Evolutionary conservation across 1,140 invertebrate genomes (phyloP).

Genomic region (Drosophila repletoides): DNA sequence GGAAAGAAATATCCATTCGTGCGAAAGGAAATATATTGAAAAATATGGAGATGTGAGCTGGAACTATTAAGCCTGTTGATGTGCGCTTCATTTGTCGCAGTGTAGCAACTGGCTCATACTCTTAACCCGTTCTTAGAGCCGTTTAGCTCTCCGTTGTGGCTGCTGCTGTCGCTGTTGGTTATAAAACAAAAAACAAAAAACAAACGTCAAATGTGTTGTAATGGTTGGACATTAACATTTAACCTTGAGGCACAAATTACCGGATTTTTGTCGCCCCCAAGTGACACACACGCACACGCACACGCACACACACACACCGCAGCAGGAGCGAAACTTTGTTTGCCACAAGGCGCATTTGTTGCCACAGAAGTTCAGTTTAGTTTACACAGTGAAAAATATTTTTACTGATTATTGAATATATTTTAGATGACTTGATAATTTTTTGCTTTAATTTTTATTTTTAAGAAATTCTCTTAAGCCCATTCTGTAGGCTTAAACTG

Average conservation of each 20-base stretch:
- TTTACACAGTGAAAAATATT: not conserved
- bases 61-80: too few relatives aligned
- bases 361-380: conserved; percentile 29
- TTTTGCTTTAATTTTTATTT: too few relatives aligned
- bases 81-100: too few relatives aligned
- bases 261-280: conserved; percentile 72
- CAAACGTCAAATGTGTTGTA: conserved; percentile 71
- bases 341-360: conserved; percentile 40
- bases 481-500: too few relatives aligned
- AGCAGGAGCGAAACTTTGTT: conserved; percentile 26
- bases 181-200: too few relatives aligned
- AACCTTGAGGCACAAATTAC: conserved; percentile 77
- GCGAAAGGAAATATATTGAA: too few relatives aligned
- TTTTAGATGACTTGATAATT: too few relatives aligned
- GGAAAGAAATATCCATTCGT: too few relatives aligned
- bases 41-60: too few relatives aligned
- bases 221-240: conserved; percentile 75
- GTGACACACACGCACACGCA: conserved; percentile 15
- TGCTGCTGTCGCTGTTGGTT: not conserved
- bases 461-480: too few relatives aligned
- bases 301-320: not conserved
- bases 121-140: conserved; percentile 60
- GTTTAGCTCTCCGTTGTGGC: not conserved
- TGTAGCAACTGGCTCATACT: too few relatives aligned
- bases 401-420: too few relatives aligned